Base-by-base conservation (phyloP, 1,140 invertebrate genomes). In the Marisa cornuarietis region DNA sequence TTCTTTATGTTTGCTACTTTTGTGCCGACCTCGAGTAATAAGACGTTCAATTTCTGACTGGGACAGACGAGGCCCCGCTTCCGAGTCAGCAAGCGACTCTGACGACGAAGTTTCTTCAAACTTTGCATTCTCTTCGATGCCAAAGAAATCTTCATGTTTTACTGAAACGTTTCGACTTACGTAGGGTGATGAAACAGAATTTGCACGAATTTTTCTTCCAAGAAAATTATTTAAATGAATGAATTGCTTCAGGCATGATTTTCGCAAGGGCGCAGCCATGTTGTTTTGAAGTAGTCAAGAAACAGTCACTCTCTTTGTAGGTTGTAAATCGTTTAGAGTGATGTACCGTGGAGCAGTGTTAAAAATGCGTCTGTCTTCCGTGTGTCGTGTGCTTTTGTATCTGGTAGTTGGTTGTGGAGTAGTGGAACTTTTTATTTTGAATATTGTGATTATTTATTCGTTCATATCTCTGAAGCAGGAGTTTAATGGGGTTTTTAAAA, bases 341-440 rank as follows among this genome's bases (percentile, higher is more conserved):
- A n/a, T n/a, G n/a, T n/a, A n/a, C n/a, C n/a, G n/a, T n/a, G n/a
- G n/a, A 9, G 8, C 14, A 8, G 8, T 54, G 16, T 58, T 58
- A 18, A 9, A 58, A 58, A 58, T 58, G 54, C 54, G 54, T 11
- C 54, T 58, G 4, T 18, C 4, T 18, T 68, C 63, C 7, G 6
- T 26, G 24, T 77, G 76, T 54, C 74, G 74, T 61, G 72, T 79
- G 62, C 26, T 82, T 22, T 77, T 79, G 63, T 76, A 71, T 18
- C 24, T 84, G 16, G 24, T 82, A 13, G 52, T 71, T 11, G 71
- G 52, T 24, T 61, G 84, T 22, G 72, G 82, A 11, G 76, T 84
- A 13, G 24, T 83, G 4, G 85, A 87, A 69, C 65, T 85, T 26
- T 22, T 87, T 7, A 42, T 84, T 31, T 79, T 87, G n/a, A 84